These are phyloP conservation scores for Ceratosolen solmsi DNA, from an alignment of 1,140 invertebrate genomes.

Conservation along the genomic window DNA sequence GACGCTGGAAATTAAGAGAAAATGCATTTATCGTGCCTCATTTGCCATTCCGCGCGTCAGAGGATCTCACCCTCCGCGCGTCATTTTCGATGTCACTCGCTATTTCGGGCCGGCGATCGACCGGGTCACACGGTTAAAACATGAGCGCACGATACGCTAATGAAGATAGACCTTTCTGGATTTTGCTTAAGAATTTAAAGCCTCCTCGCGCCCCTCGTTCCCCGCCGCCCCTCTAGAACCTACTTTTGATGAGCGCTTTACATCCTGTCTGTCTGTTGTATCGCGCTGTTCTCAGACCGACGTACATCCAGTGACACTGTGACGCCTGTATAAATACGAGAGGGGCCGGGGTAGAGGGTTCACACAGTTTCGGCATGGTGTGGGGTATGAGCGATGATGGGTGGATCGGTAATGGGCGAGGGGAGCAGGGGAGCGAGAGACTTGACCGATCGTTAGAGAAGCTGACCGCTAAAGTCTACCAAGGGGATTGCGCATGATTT, in stretches of 20 bases:
- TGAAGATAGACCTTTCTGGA: constrained; percentile 61
- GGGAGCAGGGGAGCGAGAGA: background rate
- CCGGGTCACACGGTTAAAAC: constrained; percentile 56
- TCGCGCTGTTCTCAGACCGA: constrained; percentile 2
- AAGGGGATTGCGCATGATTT: background rate
- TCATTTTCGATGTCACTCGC: constrained; percentile 49
- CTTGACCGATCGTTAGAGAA: background rate
- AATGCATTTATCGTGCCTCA: constrained; percentile 38
- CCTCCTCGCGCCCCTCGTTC: background rate
- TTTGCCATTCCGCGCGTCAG: constrained; percentile 55
- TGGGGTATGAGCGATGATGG: too few relatives aligned
- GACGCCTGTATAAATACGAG: background rate
- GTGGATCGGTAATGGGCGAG: too few relatives aligned
- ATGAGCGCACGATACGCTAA: constrained; percentile 51
- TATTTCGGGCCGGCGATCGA: constrained; percentile 58
- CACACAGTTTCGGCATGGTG: too few relatives aligned
- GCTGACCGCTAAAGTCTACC: background rate
- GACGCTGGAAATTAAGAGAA: background rate
- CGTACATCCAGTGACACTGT: background rate
- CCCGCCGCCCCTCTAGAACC: background rate
- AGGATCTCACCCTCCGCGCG: constrained; percentile 16
- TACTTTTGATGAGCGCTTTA: constrained; percentile 21
- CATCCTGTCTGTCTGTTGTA: constrained; percentile 12
- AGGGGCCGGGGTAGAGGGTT: background rate
- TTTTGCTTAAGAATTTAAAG: constrained; percentile 59